Evolutionary conservation across 2,113 vertebrate species (phyloP).

Genomic region (Thomomys bottae): DNA sequence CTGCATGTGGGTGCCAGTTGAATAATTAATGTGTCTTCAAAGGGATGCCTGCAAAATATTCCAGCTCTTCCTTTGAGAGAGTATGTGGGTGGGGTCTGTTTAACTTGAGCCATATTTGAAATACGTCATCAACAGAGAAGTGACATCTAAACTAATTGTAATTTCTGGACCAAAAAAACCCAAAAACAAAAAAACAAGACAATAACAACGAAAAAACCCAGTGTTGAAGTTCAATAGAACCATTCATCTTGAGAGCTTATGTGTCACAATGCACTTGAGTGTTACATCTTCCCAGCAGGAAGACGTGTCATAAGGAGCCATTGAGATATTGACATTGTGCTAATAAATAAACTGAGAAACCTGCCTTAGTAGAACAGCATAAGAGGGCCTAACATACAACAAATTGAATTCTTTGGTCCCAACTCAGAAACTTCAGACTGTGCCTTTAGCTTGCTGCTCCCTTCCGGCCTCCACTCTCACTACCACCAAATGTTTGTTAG

Average conservation of each 20-base stretch:
- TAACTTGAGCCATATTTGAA: neutral
- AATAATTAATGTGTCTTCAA: neutral
- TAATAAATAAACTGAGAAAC: neutral
- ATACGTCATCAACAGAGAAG: neutral
- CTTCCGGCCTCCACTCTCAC: too few relatives aligned
- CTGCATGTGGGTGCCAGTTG: neutral
- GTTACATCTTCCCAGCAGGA: too few relatives aligned
- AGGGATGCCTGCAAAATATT: neutral
- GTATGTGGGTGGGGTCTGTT: neutral
- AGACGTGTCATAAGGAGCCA: neutral
- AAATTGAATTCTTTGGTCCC: neutral
- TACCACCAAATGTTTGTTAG: neutral
- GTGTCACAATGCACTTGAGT: neutral
- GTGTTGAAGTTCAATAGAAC: neutral
- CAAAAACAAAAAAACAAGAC: too few relatives aligned
- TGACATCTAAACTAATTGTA: slow-evolving; percentile 19
- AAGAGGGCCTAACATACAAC: neutral
- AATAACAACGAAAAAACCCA: neutral
- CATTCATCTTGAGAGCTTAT: neutral
- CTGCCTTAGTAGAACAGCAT: neutral
- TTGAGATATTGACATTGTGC: neutral
- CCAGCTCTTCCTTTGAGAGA: neutral
- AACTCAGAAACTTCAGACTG: neutral
- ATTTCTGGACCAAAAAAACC: too few relatives aligned
- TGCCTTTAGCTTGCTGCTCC: neutral